These are phyloP conservation scores for Laterallus jamaicensis DNA, from an alignment of 2,113 vertebrate genomes.

Conservation along the genomic window DNA sequence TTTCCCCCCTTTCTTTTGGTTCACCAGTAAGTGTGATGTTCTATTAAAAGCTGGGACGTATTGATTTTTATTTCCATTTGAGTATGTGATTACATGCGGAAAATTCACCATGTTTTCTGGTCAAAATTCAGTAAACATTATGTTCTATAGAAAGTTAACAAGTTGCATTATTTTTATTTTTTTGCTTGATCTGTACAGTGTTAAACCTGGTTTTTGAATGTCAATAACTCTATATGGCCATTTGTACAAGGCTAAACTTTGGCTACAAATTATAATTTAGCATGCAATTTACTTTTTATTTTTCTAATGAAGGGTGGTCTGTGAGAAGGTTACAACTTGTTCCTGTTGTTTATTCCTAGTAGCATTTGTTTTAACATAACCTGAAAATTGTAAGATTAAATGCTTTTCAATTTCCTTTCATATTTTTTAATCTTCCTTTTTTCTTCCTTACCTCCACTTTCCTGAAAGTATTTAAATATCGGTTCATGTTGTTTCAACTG, in stretches of 20 bases:
- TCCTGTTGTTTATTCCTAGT: neutral
- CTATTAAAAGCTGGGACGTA: neutral
- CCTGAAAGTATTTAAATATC: neutral
- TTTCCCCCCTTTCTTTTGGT: neutral
- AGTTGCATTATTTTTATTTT: neutral
- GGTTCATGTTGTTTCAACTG: neutral
- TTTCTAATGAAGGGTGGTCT: neutral
- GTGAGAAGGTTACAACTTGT: neutral
- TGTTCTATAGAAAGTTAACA: neutral
- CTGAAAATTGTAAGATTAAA: neutral
- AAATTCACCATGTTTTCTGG: neutral
- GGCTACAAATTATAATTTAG: neutral
- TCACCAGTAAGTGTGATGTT: neutral
- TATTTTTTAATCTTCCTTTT: neutral
- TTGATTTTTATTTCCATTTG: slow-evolving; percentile 11
- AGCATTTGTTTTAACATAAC: neutral
- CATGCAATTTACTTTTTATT: neutral
- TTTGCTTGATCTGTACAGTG: neutral
- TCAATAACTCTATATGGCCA: neutral
- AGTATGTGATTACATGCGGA: neutral
- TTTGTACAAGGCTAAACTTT: neutral
- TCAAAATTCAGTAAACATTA: neutral
- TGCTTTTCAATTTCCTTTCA: neutral
- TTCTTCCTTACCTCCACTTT: neutral
- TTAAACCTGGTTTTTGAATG: neutral